Conservation (phyloP, 1,140 invertebrate genomes). For the Leguminivora glycinivorella region DNA sequence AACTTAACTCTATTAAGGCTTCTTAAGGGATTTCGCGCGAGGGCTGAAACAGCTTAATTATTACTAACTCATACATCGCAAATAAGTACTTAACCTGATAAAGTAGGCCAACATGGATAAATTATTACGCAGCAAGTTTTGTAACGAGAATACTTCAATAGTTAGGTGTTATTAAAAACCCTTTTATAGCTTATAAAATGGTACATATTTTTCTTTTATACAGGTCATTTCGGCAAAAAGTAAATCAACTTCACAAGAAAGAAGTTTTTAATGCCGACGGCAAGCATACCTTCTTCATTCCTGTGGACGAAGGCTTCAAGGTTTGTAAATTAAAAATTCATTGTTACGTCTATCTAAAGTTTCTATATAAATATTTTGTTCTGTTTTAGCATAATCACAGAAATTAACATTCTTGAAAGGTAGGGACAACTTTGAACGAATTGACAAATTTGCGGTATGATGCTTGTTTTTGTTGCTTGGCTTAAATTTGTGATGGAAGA, state of each 20-base stretch:
- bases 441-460: no score
- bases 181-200: background rate
- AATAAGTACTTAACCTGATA: constrained; percentile 15
- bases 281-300: constrained; percentile 92
- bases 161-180: background rate
- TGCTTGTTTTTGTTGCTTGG: no score
- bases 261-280: constrained; percentile 88
- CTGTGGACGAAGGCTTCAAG: constrained; percentile 93
- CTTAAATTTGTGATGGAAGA: no score
- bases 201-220: constrained; percentile 41
- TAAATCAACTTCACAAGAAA: constrained; percentile 84
- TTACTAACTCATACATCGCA: constrained; percentile 29
- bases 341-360: background rate
- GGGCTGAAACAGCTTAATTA: constrained; percentile 21
- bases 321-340: constrained; percentile 71
- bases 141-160: background rate
- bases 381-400: no score
- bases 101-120: background rate
- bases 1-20: constrained; percentile 27
- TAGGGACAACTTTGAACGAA: no score
- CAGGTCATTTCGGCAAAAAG: constrained; percentile 87
- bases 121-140: constrained; percentile 1
- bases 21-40: constrained; percentile 25
- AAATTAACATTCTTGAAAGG: no score
- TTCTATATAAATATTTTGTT: background rate